Conservation (phyloP, 2,888 invertebrate species). For the Scrobipalpa costella region DNA sequence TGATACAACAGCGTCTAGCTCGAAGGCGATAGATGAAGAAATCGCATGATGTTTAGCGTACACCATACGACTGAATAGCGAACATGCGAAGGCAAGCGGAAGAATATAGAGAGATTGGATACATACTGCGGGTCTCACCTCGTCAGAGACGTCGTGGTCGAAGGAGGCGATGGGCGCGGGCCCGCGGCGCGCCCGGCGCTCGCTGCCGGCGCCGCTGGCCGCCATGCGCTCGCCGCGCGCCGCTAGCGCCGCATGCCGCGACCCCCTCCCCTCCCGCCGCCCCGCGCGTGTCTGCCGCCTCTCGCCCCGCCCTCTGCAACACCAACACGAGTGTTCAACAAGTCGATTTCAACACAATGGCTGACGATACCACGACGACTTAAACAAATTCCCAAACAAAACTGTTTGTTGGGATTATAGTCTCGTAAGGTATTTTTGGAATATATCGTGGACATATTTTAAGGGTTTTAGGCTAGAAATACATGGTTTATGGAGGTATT, state of each 20-base stretch:
- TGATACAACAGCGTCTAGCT: constrained; percentile 25
- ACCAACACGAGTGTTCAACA: neutral
- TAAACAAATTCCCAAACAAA: too few species aligned
- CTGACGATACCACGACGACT: too few species aligned
- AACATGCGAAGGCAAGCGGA: constrained; percentile 31
- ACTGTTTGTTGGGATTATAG: too few species aligned
- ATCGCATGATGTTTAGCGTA: neutral
- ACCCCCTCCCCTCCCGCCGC: constrained; percentile 29
- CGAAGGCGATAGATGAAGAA: constrained; percentile 38
- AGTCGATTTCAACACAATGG: too few species aligned
- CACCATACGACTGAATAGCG: neutral
- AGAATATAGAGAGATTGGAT: constrained; percentile 58
- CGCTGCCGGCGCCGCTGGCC: constrained; percentile 36
- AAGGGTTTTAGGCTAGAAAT: too few species aligned
- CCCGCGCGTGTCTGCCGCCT: neutral
- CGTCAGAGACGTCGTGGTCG: constrained; percentile 92
- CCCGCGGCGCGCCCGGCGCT: constrained; percentile 89
- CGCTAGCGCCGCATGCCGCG: constrained; percentile 30
- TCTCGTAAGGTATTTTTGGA: too few species aligned
- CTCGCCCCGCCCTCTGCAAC: neutral
- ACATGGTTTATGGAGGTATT: too few species aligned
- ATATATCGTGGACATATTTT: too few species aligned
- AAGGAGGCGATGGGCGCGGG: constrained; percentile 97
- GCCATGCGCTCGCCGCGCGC: constrained; percentile 22
- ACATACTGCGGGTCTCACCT: constrained; percentile 83